Base-by-base conservation (phyloP, 2,888 invertebrate genomes). In the Ornithoptera alexandrae region DNA sequence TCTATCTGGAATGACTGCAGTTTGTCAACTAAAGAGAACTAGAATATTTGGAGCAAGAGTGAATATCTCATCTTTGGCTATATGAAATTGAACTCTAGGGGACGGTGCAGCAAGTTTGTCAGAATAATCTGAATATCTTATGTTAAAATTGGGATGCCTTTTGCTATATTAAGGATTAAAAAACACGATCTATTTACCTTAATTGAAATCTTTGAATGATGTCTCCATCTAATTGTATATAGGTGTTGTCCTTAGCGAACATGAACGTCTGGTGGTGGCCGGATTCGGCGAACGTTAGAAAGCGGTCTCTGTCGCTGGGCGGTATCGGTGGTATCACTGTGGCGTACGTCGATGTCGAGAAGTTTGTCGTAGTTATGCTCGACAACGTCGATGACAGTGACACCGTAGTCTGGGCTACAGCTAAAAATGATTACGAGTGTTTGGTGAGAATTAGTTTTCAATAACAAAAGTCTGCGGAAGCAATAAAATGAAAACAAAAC, bases 201-300 rank as follows among this genome's bases (percentile, higher is more conserved):
- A 97, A 93, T 88, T 97, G 97, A 93, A 97, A 98, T 71, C 96
- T 95, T 82, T 97, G 96, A 82, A 97, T 97, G 73, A 97, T 96
- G 83, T 96, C 96, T n/a, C 97, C 97, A 83, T 97, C 97, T 65
- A 98, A 94, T 84, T 97, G 97, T 81, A 98, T 97, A 85, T 96
- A 97, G 4, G 97, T 97, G 81, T 97, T 97, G 76, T 96, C 97
- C 82, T 97, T 96, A 24, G 97, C 97, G 86, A 97, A 97, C 95
- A 97, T 97, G 85, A 97, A 98, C n/a, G 96, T 97, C 80, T 95
- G 95, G 76, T 96, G 95, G 79, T 96, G 94, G 1, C 97, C 97
- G 6, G 97, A 96, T 87, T 97, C 97, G 78, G 96, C 96, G 82
- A 97, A 97, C 0, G 97, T 97, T 62, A 97, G 90, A 83, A 96